Base-by-base conservation (phyloP, 2,797 vertebrate genomes). In the Propithecus perrieri region DNA sequence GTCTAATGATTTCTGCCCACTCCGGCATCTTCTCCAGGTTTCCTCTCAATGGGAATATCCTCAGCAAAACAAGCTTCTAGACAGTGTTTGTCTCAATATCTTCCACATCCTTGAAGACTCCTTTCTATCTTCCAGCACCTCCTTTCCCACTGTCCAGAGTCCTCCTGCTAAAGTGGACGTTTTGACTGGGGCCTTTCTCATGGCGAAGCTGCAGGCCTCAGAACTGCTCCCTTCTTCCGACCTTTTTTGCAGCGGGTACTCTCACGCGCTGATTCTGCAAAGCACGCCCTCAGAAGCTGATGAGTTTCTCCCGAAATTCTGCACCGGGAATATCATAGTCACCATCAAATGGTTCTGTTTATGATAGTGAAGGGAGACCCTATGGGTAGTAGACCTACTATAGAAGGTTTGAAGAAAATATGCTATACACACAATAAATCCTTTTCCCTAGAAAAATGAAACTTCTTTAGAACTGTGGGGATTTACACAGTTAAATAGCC, bases 351-450 rank as follows among this genome's bases (percentile, higher is more conserved):
- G 14, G 9, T 67, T 91, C 30, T 48, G 33, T 90, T 74, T 67
- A 5, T 38, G 53, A 78, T 7, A 35, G 20, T 69, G 53, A 84
- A 76, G 18, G 75, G 41, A 14, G 5, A 20, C 1, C 0, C 5
- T 76, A 0, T 35, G 18, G 35, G 22, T 76, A 86, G 22, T 76
- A 86, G 71, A 53, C 11, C 30, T 53, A 8, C 55, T 65, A 20
- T 30, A 26, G n/a, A 55, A 35, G 13, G 43, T 53, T n/a, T 83
- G 43, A 81, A 93, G 83, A 89, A 78, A 97, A 90, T 80, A 59
- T 22, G 15, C 30, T 13, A 17, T 55, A 59, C 1, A n/a, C 2
- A 20, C 28, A 87, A n/a, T 61, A 18, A 1, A 0, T 1, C n/a
- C 46, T 93, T n/a, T 95, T 33, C 33, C 30, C 38, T 79, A 79